A percentile compares a stretch with the other conserved stretches of the same genome.
phyloP scores from a whole-genome alignment of 1,140 invertebrate species.

The Drosophila pectinifera region DNA sequence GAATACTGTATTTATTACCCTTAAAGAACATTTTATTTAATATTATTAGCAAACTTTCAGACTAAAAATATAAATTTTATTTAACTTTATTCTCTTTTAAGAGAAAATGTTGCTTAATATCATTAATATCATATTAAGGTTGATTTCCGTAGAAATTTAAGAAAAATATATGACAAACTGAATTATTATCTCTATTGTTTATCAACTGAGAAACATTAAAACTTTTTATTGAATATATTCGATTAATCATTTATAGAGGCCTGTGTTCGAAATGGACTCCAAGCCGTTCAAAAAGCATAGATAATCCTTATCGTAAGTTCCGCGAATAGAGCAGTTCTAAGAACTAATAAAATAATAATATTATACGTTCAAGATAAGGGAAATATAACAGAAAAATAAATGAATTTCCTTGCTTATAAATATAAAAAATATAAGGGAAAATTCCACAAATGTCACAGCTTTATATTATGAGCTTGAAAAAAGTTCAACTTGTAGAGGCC shows the following conservation, averaged over 20 bases:
- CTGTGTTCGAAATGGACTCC: background rate
- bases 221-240: background rate
- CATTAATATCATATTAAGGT: too few species aligned
- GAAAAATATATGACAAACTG: too few species aligned
- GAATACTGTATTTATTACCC: too few species aligned
- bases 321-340: background rate
- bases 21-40: too few species aligned
- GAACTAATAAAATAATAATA: conserved; percentile 12
- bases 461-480: too few species aligned
- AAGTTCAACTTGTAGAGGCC: too few species aligned
- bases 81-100: background rate
- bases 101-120: too few species aligned
- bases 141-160: too few species aligned
- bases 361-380: conserved; percentile 2
- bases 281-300: conserved; percentile 1
- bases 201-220: too few species aligned
- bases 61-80: background rate
- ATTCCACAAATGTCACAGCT: too few species aligned
- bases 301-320: conserved; percentile 16
- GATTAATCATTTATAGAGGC: conserved; percentile 10
- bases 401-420: background rate
- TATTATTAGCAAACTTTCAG: background rate
- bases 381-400: background rate
- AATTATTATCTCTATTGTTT: too few species aligned
- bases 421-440: background rate